Base-by-base conservation (phyloP, 1,140 invertebrate species). In the Anoplolepis gracilipes region DNA sequence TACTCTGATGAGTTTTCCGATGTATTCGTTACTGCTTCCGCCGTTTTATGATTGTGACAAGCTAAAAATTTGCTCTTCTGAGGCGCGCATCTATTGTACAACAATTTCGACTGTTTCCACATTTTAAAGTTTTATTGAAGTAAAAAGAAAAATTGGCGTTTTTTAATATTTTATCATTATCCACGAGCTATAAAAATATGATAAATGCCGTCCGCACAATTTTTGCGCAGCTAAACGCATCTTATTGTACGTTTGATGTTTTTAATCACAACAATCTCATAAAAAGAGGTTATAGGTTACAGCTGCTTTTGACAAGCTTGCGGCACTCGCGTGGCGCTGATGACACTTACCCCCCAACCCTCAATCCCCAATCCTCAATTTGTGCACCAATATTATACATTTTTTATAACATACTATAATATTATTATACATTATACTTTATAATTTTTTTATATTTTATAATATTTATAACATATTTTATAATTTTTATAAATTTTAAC, bases 21-120 rank as follows among this genome's bases (percentile, higher is more conserved):
- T 36, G 28, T 46, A 64, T 88, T 87, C 59, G 84, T 36, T 28
- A 33, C 13, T 59, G 46, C 46, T 61, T 55, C 78, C 25, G 73
- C 33, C 42, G 62, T 88, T 72, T 89, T 59, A 5, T 42, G 64
- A 65, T 64, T 84, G n/a, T n/a, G n/a, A 10, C 61, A 49, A 36
- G 64, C 75, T 30, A 76, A 19, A 36, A 64, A n/a, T 2, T 42
- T 78, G 49, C 42, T 76, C 22, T 55, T 42, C 13, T 69, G 73
- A 67, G 36, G 36, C 25, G 59, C 10, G 67, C 75, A 61, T 65
- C 78, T 90, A n/a, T 49, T 55, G n/a, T 36, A 90, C 53, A 91
- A 81, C 57, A 86, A 36, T 78, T 86, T 85, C 25, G 86, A 90
- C 42, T 73, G 84, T 84, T 85, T 82, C 88, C 88, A 91, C 86